phyloP scores from a whole-genome alignment of 2,888 invertebrate species.

The Anthoptus insignis region DNA sequence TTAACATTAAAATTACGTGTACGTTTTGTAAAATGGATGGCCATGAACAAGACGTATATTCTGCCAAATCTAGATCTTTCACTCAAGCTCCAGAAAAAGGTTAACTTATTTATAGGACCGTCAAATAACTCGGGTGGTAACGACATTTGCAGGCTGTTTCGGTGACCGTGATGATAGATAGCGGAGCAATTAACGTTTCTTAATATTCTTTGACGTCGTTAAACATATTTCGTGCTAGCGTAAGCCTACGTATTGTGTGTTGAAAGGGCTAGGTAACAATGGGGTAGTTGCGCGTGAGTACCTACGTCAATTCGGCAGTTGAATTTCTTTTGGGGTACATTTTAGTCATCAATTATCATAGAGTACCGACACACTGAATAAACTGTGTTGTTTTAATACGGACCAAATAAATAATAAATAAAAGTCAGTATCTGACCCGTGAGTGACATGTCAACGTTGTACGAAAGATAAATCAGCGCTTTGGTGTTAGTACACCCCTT shows the following conservation, averaged over 20 bases:
- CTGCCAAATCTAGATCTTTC: constrained; percentile 29
- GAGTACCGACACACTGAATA: constrained; percentile 51
- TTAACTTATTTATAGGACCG: background rate
- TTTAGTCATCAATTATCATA: constrained; percentile 48
- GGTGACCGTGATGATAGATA: constrained; percentile 36
- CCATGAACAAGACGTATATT: constrained; percentile 27
- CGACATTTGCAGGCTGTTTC: constrained; percentile 13
- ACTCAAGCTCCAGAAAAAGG: background rate
- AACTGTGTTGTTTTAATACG: constrained; percentile 5
- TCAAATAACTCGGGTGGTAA: background rate
- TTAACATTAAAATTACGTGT: background rate
- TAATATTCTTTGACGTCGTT: constrained; percentile 28
- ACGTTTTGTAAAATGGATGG: constrained; percentile 32
- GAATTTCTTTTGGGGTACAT: constrained; percentile 50
- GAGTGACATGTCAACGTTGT: background rate
- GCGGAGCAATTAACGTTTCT: constrained; percentile 25
- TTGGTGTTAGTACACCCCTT: background rate
- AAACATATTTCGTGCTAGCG: constrained; percentile 42
- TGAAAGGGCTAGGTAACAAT: constrained; percentile 43
- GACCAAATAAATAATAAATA: too few species aligned
- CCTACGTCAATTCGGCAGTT: constrained; percentile 39
- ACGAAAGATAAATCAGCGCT: background rate
- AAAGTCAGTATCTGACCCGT: constrained; percentile 5
- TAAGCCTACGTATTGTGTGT: constrained; percentile 35
- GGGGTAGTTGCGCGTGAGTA: constrained; percentile 36